A percentile compares a stretch with the other conserved stretches of the same genome.
phyloP scores from a whole-genome alignment of 1,140 invertebrate genomes.

The Palaemon carinicauda region DNA sequence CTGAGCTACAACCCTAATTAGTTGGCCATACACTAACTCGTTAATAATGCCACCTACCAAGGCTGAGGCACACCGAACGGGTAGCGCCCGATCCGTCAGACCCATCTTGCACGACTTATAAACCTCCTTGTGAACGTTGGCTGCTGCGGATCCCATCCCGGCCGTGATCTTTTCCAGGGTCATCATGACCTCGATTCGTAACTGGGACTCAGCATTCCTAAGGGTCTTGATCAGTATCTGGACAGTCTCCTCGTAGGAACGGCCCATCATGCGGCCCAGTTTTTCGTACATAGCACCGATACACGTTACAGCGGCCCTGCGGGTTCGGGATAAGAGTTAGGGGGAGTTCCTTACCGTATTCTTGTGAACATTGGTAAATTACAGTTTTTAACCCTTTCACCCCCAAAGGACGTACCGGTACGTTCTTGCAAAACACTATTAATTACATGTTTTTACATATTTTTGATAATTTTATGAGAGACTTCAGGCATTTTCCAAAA shows the following conservation, averaged over 20 bases:
- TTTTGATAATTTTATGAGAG: too few species aligned
- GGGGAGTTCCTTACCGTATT: too few species aligned
- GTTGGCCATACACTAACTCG: too few species aligned
- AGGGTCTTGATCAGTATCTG: slow-evolving; percentile 86
- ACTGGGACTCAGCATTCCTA: slow-evolving; percentile 94
- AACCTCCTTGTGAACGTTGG: slow-evolving; percentile 89
- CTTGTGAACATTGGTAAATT: too few species aligned
- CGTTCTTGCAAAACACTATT: too few species aligned
- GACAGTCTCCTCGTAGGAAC: slow-evolving; percentile 97
- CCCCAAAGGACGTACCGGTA: too few species aligned
- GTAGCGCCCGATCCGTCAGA: slow-evolving; percentile 88
- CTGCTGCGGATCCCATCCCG: slow-evolving; percentile 88
- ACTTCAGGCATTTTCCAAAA: too few species aligned
- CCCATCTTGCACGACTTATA: slow-evolving; percentile 87
- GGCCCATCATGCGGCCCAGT: slow-evolving; percentile 96
- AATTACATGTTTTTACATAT: too few species aligned
- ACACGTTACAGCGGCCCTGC: slow-evolving; percentile 94
- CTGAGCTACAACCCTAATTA: too few species aligned
- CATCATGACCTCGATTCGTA: slow-evolving; percentile 94
- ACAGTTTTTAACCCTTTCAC: too few species aligned
- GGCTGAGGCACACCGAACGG: slow-evolving; percentile 86
- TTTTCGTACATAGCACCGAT: slow-evolving; percentile 98
- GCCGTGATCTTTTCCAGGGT: slow-evolving; percentile 79
- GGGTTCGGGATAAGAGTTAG: slow-evolving; percentile 17
- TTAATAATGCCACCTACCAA: slow-evolving; percentile 68